These are phyloP conservation scores for Bucorvus abyssinicus DNA, from an alignment of 2,797 vertebrate species.

Conservation along the genomic window DNA sequence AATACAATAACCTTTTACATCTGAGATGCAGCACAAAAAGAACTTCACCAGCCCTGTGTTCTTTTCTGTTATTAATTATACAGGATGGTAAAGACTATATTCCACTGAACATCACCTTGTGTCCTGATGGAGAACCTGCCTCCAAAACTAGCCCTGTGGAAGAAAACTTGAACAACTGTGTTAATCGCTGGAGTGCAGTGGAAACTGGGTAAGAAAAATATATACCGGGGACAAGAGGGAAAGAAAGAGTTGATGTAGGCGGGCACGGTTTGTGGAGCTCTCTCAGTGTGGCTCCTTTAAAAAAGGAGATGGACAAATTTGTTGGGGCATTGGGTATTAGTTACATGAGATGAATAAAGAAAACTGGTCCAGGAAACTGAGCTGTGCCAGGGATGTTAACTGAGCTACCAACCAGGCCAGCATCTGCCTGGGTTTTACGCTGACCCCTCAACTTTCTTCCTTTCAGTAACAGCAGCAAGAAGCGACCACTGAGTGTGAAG, in stretches of 20 bases:
- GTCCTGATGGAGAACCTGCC: conserved; percentile 77
- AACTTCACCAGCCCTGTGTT: background rate
- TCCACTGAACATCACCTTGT: conserved; percentile 87
- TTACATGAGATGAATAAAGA: background rate
- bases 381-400: background rate
- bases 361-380: background rate
- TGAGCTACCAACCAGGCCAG: background rate
- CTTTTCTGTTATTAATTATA: background rate
- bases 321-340: background rate
- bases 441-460: background rate
- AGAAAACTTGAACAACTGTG: conserved; percentile 72
- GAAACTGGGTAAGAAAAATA: conserved; percentile 80
- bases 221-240: accelerated
- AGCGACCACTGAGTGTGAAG: conserved; percentile 87
- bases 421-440: background rate
- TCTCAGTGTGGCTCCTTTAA: background rate
- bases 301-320: background rate
- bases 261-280: background rate
- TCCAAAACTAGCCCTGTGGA: conserved; percentile 71
- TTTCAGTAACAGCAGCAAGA: conserved; percentile 81
- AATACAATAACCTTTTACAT: background rate
- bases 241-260: background rate
- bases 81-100: conserved; percentile 96
- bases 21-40: background rate
- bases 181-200: conserved; percentile 79